Evolutionary conservation across 2,113 vertebrate species (phyloP).

Genomic region (Rhea americana): DNA sequence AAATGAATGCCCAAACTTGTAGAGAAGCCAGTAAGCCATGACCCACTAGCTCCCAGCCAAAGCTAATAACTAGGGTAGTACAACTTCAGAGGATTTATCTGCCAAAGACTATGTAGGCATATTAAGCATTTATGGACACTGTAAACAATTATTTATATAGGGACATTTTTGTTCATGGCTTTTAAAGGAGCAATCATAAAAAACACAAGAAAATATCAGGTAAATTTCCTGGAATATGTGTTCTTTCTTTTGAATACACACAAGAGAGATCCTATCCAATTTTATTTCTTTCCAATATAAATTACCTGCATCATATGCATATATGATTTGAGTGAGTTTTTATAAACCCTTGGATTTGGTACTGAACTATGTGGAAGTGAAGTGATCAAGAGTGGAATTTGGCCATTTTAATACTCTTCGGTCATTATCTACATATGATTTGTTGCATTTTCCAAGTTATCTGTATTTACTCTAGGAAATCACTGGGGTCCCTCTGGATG

Average conservation of each 20-base stretch:
- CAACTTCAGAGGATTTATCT: background rate
- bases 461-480: background rate
- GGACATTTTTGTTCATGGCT: background rate
- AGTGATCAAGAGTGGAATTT: background rate
- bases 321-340: background rate
- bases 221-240: background rate
- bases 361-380: background rate
- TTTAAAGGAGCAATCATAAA: background rate
- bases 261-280: background rate
- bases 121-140: background rate
- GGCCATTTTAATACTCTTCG: background rate
- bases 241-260: background rate
- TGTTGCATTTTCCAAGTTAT: background rate
- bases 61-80: background rate
- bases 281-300: background rate
- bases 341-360: background rate
- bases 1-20: background rate
- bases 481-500: background rate
- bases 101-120: accelerated
- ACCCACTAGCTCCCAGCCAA: background rate
- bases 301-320: background rate
- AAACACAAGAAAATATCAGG: background rate
- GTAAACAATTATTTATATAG: background rate
- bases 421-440: background rate
- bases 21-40: background rate